Base-by-base conservation (phyloP, 2,113 vertebrate genomes). In the Castor canadensis region DNA sequence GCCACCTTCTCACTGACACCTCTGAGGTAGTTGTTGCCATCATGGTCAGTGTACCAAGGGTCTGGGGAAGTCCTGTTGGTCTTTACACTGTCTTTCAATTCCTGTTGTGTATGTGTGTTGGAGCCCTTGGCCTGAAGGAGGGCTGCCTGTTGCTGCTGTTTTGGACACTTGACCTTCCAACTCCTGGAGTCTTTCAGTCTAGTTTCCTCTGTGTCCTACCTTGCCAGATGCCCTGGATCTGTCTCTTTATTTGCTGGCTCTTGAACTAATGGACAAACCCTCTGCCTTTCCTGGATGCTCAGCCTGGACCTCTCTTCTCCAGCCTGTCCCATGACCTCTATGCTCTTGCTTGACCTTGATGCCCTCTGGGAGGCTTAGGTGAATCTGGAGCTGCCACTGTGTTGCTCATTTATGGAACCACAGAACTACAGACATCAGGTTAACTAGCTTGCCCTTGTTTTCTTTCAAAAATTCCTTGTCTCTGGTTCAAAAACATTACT, bases 71-170 rank as follows among this genome's bases (percentile, higher is more conserved):
- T 28, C 69, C 69, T 45, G 19, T 49, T 26, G 47, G 64, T 47
- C 35, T 66, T 40, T 38, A 69, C 60, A 30, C 10, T 92, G 17
- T 9, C 47, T 38, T n/a, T 5, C 0, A 3, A 0, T 20, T 35
- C 30, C 17, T 15, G 66, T 54, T 0, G 0, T 3, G 19, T 28
- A 11, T 28, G 24, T 38, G 8, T 19, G 22, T 1, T 47, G 43
- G 54, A 40, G 16, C 19, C 22, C 52, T 66, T 60, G 72, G 22
- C 15, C 40, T 9, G 45, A 7, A 15, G 19, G 28, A 71, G 69
- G 49, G 28, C 12, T 67, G 24, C 30, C 38, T 12, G 20, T 11
- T 47, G 2, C 24, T 80, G 56, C 58, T 87, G 4, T 13, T 54
- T 49, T 76, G 60, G 13, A 12, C 26, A 19, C 22, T 64, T 35